These are phyloP conservation scores for Ptilodon capucinus DNA, from an alignment of 2,888 invertebrate species.

Conservation along the genomic window DNA sequence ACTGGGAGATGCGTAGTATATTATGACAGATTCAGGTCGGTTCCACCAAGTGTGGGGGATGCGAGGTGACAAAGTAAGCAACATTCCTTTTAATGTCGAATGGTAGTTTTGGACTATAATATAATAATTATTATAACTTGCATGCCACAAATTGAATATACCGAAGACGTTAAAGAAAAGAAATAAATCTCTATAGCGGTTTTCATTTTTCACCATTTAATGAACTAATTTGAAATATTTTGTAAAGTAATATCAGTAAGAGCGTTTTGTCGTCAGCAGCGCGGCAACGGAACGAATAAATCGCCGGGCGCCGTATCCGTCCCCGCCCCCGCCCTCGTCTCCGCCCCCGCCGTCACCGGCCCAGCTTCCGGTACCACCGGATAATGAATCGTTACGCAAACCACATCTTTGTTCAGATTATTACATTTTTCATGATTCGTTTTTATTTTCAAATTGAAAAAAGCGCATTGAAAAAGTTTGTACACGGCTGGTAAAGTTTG, in stretches of 20 bases:
- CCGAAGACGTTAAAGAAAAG: no score
- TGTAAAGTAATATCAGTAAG: neutral
- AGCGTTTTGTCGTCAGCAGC: neutral
- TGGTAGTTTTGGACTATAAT: no score
- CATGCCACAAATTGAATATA: no score
- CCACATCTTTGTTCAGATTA: neutral
- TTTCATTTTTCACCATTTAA: no score
- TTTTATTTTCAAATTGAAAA: neutral
- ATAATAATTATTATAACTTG: no score
- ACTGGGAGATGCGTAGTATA: neutral
- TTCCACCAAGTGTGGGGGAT: neutral
- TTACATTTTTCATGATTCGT: neutral
- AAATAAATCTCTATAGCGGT: no score
- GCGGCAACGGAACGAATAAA: constrained; percentile 35
- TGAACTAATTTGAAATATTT: neutral
- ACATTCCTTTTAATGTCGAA: no score
- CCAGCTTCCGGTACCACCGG: constrained; percentile 25
- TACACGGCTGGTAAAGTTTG: neutral
- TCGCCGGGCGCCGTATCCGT: constrained; percentile 30
- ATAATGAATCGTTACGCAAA: constrained; percentile 20
- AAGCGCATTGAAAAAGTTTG: no score
- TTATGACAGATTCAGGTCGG: neutral
- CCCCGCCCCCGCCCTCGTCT: constrained; percentile 14
- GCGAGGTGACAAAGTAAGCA: no score
- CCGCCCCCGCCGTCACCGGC: constrained; percentile 21